Evolutionary conservation across 2,888 invertebrate genomes (phyloP), one percentile per base, ranked within the genome.

Genomic region (Orchestes rusci): DNA sequence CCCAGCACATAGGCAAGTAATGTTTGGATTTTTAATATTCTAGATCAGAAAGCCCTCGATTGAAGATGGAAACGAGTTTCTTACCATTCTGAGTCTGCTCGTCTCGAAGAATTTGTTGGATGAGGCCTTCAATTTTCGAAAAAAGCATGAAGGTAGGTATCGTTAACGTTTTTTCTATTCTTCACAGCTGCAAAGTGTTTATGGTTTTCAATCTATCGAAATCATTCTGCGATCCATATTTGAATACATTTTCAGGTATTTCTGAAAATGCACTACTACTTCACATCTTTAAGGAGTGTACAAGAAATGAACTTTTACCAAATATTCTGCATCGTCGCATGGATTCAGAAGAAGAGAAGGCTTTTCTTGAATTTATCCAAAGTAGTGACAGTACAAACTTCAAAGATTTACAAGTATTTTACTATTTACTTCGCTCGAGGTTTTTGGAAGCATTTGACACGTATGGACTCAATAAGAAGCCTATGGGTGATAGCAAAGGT

Each of bases 361-460:
- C 74, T 12, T 80, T 88, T 47, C 70, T 83, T 3, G 72, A 74
- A 36, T 85, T 80, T 60, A 63, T 88, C 13, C 70, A 78, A 48
- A 17, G 16, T n/a, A 52, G 54, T 3, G 53, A 56, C 13, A 76
- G 77, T 49, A 63, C 73, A 0, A 73, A 75, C 27, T 73, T 75
- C 0, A 75, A 79, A 1, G 83, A 87, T 55, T 71, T 84, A 35
- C 71, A 82, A 17, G 73, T 86, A 33, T 74, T 84, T 65, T 84
- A 84, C 61, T 82, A 80, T 56, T 68, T 87, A 37, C 75, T 80
- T 55, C 73, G 78, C 57, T 72, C 59, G 55, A 70, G 76, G 52
- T 77, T 74, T 53, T 56, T 75, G 17, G 77, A 78, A 64, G 77
- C 77, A 0, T 73, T 76, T 51, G 70, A 73, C 20, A 69, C 69